Evolutionary conservation across 2,888 invertebrate genomes (phyloP).

Genomic region (Ornithoptera priamus): DNA sequence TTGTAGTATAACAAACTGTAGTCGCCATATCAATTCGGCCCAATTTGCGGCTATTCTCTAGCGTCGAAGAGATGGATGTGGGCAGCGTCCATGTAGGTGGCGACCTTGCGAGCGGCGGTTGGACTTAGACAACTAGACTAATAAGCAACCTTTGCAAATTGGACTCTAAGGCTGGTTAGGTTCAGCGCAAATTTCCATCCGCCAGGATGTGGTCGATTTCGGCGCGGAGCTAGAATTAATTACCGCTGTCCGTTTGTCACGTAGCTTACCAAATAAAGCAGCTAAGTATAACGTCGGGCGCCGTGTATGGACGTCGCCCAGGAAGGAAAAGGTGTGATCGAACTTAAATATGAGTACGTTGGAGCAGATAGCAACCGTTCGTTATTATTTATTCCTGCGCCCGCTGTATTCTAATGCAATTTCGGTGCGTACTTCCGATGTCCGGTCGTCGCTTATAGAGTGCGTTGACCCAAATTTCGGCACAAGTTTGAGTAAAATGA

Average conservation of each 20-base stretch:
- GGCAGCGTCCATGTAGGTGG: conserved; percentile 73
- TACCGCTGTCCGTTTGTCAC: conserved; percentile 66
- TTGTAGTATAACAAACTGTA: conserved; percentile 20
- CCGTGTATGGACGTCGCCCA: conserved; percentile 62
- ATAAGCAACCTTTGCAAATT: conserved; percentile 44
- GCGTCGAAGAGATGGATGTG: conserved; percentile 71
- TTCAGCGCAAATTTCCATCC: conserved; percentile 56
- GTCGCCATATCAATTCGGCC: conserved; percentile 50
- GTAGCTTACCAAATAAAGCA: conserved; percentile 72
- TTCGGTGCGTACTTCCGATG: conserved; percentile 64
- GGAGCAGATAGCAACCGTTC: conserved; percentile 36
- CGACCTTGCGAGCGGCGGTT: conserved; percentile 71
- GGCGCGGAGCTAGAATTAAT: conserved; percentile 71
- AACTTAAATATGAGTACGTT: conserved; percentile 45
- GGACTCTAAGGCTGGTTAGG: conserved; percentile 50
- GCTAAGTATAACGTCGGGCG: conserved; percentile 50
- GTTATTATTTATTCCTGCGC: conserved; percentile 45
- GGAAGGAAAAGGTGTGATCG: conserved; percentile 74
- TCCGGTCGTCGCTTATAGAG: conserved; percentile 44
- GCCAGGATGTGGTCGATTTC: conserved; percentile 59
- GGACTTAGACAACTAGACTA: conserved; percentile 55
- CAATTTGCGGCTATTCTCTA: conserved; percentile 53
- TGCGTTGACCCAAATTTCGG: conserved; percentile 50
- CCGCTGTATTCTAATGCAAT: conserved; percentile 63
- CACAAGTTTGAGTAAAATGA: conserved; percentile 16